These are phyloP conservation scores for Aurelia coerulea DNA, from an alignment of 30 jellyfish, hydroid and myxozoan genomes.

Conservation along the genomic window DNA sequence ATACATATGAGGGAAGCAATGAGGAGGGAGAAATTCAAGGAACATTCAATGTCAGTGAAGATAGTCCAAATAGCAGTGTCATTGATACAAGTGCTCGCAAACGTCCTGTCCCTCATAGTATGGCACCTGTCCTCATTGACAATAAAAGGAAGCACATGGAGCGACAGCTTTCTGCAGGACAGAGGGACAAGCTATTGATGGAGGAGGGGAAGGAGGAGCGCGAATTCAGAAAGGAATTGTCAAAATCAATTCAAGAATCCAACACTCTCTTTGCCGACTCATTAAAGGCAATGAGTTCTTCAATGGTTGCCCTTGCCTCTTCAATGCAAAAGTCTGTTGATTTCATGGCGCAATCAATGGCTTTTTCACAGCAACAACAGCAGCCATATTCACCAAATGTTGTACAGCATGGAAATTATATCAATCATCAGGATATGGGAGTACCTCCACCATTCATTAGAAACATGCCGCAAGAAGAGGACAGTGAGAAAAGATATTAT, in stretches of 20 bases:
- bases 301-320: constrained; percentile 31
- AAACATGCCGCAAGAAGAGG: neutral
- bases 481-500: neutral
- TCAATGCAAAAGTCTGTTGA: constrained; percentile 14
- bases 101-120: too few species aligned
- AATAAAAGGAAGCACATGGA: constrained; percentile 47
- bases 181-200: constrained; percentile 42
- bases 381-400: neutral
- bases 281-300: constrained; percentile 36
- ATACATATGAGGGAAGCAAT: neutral
- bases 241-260: constrained; percentile 27
- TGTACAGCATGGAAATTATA: neutral
- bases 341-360: constrained; percentile 12
- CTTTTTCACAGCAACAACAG: neutral
- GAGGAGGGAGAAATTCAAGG: constrained; percentile 22
- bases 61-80: constrained; percentile 3
- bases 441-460: neutral
- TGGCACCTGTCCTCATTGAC: constrained; percentile 43
- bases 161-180: constrained; percentile 52
- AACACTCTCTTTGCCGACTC: constrained; percentile 19
- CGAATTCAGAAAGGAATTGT: constrained; percentile 15
- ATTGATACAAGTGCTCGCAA: neutral
- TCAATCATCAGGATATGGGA: constrained; percentile 5
- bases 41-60: neutral
- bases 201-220: constrained; percentile 44